Evolutionary conservation across 2,888 invertebrate species (phyloP), one percentile per base, ranked within the genome.

Genomic region (Drosophila rellima): DNA sequence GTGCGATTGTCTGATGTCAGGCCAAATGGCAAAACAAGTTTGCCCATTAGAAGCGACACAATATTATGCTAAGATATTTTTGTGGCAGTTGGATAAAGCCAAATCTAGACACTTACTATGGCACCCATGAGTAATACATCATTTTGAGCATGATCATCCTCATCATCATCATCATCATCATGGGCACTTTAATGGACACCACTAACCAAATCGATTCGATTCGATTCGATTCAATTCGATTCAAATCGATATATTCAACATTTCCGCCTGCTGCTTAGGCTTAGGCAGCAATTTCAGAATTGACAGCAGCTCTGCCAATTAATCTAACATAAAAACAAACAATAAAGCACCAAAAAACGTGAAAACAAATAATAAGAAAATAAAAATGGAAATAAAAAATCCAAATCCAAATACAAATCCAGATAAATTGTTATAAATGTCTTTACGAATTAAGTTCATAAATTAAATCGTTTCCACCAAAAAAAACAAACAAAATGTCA

Each of bases 371-470:
- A n/a, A n/a, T n/a, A n/a, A n/a, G n/a, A n/a, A 44, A 18, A 31
- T 4, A 3, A 8, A 42, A 39, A 47, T 8, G 29, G 17, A 10
- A 50, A 35, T 31, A 50, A 26, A 39, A 55, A 50, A 51, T 4
- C 10, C 18, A 56, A 33, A 69, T 54, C 35, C 51, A 26, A 35
- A 51, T 63, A 52, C 55, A 82, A 80, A 86, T 76, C 63, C 78
- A 88, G 78, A 84, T 88, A 80, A 86, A 84, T 88, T 86, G 74
- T 74, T 88, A 74, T 88, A 72, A 85, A 82, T 88, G 88, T 88
- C 78, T 78, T 74, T 62, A 60, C 74, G 82, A 78, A 75, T 88
- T 78, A 71, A 75, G 86, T 88, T 88, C 83, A 84, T 88, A 88
- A 83, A 83, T 88, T 76, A 84, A 78, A 81, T 45, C 62, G 54